Evolutionary conservation across 2,113 vertebrate genomes (phyloP).

Genomic region (Tragelaphus imberbis): DNA sequence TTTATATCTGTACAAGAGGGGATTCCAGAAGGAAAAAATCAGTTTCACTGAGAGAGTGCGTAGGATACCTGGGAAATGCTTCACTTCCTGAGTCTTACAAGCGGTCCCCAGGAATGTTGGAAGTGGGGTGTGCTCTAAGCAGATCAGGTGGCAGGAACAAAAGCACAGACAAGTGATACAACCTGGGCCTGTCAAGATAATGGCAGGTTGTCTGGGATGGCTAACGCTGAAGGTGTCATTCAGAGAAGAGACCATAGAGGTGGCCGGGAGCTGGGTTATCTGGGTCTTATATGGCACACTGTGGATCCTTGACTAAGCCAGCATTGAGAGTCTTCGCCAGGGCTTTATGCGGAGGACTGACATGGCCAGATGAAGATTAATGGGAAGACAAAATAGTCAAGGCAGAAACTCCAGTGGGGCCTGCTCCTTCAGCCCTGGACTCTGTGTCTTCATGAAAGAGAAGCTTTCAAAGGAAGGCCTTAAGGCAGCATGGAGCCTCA

Average conservation of each 20-base stretch:
- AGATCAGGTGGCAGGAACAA: not conserved
- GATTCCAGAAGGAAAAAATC: not conserved
- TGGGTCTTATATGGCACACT: not conserved
- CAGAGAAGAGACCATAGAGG: not conserved
- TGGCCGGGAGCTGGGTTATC: not conserved
- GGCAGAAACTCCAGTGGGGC: not conserved
- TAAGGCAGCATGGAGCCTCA: not conserved
- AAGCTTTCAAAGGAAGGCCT: not conserved
- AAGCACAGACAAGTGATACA: not conserved
- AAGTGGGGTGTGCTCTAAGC: not conserved
- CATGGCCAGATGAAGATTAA: not conserved
- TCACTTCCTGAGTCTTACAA: not conserved
- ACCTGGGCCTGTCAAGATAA: not conserved
- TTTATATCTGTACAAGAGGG: not conserved
- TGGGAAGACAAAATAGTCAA: not conserved
- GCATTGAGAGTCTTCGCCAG: not conserved
- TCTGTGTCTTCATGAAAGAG: not conserved
- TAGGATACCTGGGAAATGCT: not conserved
- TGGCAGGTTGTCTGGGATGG: not conserved
- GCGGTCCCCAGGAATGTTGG: not conserved
- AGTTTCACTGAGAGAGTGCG: not conserved
- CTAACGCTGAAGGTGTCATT: not conserved
- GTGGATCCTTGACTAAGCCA: not conserved
- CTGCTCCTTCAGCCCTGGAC: not conserved
- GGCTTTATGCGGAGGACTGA: not conserved